These are phyloP conservation scores for Alfaro cultratus DNA, from an alignment of 2,797 vertebrate genomes.

Conservation along the genomic window DNA sequence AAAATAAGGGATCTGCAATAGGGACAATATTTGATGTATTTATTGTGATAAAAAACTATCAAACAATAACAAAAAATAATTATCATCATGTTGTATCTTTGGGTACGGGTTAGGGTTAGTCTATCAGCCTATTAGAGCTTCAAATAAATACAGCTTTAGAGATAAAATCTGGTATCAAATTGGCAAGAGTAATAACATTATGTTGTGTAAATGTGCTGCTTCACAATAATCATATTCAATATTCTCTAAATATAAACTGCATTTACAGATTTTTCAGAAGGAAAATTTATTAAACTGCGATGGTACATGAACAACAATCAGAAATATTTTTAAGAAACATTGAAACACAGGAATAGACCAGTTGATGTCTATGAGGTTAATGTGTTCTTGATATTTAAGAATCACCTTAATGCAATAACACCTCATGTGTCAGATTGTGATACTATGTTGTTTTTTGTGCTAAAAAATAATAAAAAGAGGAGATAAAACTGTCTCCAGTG, in stretches of 20 bases:
- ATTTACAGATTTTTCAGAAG: not conserved
- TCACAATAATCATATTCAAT: not conserved
- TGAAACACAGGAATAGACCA: not conserved
- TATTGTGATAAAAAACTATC: not conserved
- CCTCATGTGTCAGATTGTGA: not conserved
- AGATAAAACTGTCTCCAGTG: not conserved
- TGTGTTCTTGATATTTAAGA: not conserved
- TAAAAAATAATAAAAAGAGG: too few species aligned
- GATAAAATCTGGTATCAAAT: not conserved
- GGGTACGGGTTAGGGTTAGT: too few species aligned
- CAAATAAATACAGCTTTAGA: not conserved
- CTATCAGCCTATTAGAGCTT: not conserved
- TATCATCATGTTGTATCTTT: not conserved
- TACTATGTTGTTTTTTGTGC: not conserved
- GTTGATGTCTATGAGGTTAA: not conserved
- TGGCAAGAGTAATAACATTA: not conserved
- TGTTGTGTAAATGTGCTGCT: constrained; percentile 2
- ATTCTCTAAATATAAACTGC: not conserved
- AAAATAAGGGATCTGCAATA: not conserved
- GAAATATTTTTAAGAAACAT: not conserved
- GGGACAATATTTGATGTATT: not conserved
- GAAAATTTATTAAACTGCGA: not conserved
- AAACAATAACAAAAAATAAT: not conserved
- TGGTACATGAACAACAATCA: not conserved
- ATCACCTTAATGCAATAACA: not conserved